A percentile compares a stretch with the other conserved stretches of the same genome.
phyloP scores from a whole-genome alignment of 2,888 invertebrate genomes.

The Octonoba sinensis region DNA sequence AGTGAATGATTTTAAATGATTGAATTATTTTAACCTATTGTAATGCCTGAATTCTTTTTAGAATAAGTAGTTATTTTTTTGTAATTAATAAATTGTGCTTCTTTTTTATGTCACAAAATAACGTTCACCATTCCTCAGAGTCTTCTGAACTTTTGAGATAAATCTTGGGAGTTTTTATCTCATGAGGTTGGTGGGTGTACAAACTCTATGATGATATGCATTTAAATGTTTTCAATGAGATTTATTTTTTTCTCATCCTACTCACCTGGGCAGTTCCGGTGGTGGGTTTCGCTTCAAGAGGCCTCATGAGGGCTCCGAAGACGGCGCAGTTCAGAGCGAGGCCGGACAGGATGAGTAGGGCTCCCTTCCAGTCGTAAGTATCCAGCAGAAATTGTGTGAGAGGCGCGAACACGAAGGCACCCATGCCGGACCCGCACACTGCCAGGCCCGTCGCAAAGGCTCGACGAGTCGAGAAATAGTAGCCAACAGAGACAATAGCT shows the following conservation, averaged over 20 bases:
- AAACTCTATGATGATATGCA: no score
- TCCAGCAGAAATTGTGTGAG: slow-evolving; percentile 84
- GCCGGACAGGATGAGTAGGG: slow-evolving; percentile 80
- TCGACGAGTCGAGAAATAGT: slow-evolving; percentile 95
- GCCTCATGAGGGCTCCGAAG: slow-evolving; percentile 73
- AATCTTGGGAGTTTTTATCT: no score
- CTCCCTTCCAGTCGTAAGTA: slow-evolving; percentile 88
- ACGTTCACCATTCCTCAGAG: no score
- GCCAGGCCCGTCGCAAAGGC: slow-evolving; percentile 88
- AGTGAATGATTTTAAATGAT: no score
- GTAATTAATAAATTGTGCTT: no score
- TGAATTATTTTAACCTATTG: no score
- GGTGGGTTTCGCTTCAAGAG: slow-evolving; percentile 68
- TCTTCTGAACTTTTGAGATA: no score
- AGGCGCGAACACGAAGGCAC: slow-evolving; percentile 95
- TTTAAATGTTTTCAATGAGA: no score
- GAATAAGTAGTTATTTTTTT: no score
- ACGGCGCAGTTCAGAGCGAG: slow-evolving; percentile 67
- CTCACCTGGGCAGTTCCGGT: slow-evolving; percentile 1
- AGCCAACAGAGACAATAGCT: slow-evolving; percentile 95
- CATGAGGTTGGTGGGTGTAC: no score
- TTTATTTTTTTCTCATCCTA: neutral
- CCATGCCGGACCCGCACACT: slow-evolving; percentile 95
- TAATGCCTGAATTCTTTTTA: no score
- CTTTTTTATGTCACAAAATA: no score